Evolutionary conservation across 2,888 invertebrate species (phyloP), one percentile per base, ranked within the genome.

Genomic region (Xestia sexstrigata): DNA sequence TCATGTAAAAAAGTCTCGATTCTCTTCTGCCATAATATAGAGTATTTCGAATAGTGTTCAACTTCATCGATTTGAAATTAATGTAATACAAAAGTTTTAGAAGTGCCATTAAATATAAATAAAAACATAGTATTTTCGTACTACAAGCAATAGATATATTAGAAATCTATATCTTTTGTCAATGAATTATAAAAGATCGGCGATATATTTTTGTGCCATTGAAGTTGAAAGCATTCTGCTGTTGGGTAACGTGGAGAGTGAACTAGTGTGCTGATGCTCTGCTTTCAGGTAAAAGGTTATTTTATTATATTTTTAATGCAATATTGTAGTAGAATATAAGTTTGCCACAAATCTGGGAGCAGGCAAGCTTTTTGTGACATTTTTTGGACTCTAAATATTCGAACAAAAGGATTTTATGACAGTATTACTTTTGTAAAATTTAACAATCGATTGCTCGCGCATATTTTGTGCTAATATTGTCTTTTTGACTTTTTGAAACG

Each of bases 21-120:
- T 79, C 45, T 81, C 63, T 79, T 84, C 76, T 83, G 81, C 83
- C 84, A 84, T 87, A 81, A 52, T 65, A 79, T 82, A 87, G 81
- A 84, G 74, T 83, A 85, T 80, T 83, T 87, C 79, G 74, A 65
- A 58, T 88, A 87, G 79, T 78, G 74, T 83, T 79, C 81, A 83
- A 78, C 79, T 71, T 81, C 73, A 86, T 79, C 81, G 76, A 83
- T 84, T 82, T 84, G 76, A 76, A 85, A 83, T 80, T 76, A 35
- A 75, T 84, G 88, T 74, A 68, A 84, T 42, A 42, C 89, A 93
- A 92, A 93, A 85, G 70, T 87, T 89, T 92, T 95, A 93, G 93
- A 95, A 95, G 96, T 96, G 96, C 96, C 96, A 96, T 96, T 96
- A 95, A 89, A 78, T 90, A 89, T 92, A 90, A 92, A 91, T 90